Base-by-base conservation (phyloP, 2,888 invertebrate species). In the Saturnia pavonia region DNA sequence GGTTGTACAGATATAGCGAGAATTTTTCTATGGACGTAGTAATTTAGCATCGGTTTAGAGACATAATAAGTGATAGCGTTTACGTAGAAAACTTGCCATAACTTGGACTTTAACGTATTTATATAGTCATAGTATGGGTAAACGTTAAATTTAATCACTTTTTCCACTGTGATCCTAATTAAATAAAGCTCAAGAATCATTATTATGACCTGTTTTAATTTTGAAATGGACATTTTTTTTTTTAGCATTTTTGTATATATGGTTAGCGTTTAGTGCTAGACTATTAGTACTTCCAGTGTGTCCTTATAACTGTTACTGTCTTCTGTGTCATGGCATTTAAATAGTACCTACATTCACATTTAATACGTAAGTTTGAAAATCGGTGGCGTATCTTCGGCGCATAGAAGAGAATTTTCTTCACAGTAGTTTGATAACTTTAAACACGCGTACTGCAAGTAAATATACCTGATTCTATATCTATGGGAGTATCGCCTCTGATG, bases 111-210 rank as follows among this genome's bases (percentile, higher is more conserved):
- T 91, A 85, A 85, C 80, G 65, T 82, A 85, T 82, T 81, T 83
- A 85, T 83, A 83, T 89, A 86, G 86, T 85, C 87, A 87, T 87
- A 87, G 84, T 80, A 81, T 88, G 89, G 85, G 84, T 89, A 88
- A 89, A 88, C 84, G 85, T 91, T 91, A 85, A 85, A 86, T 88
- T 88, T 90, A 91, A 91, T 91, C 91, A 93, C 93, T 92, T 91
- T 92, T 90, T 93, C 92, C 94, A 94, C 94, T 94, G 94, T 94
- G 94, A 94, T 94, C 94, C 93, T 93, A 92, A 88, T 90, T 90
- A 89, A 90, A 88, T 89, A 91, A 81, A 88, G 94, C 94, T 94
- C 93, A 92, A 92, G 85, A 83, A 88, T 89, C 88, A 87, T 85
- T 87, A 88, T 88, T 84, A 90, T 91, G 87, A 91, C 89, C 90